Conservation (phyloP, 2,888 invertebrate genomes). For the Gortyna flavago region DNA sequence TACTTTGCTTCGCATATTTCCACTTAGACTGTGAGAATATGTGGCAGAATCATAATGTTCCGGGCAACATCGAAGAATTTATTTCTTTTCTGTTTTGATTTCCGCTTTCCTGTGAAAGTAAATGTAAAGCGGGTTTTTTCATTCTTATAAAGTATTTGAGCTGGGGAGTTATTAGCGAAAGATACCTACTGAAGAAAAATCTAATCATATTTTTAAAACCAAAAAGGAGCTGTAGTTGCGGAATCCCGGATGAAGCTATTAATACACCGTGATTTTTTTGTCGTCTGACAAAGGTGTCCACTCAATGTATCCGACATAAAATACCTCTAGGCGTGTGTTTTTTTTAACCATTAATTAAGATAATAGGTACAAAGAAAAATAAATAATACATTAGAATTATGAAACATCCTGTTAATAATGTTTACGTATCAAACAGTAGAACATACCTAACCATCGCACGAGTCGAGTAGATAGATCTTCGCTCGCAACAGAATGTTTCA, state of each 20-base stretch:
- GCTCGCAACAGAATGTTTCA: too few relatives aligned
- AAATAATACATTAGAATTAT: too few relatives aligned
- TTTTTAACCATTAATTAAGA: too few relatives aligned
- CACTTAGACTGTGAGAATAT: neutral
- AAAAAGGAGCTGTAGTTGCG: neutral
- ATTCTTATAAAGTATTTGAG: neutral
- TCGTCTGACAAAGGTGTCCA: too few relatives aligned
- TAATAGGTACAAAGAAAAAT: too few relatives aligned
- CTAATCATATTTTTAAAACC: neutral
- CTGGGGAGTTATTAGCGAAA: neutral
- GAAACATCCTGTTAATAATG: too few relatives aligned
- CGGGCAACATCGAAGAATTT: neutral
- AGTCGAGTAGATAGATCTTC: too few relatives aligned
- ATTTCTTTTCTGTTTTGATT: constrained; percentile 7
- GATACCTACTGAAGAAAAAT: neutral
- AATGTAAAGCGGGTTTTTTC: neutral
- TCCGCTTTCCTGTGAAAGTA: neutral
- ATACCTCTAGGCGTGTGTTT: too few relatives aligned
- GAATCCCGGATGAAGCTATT: constrained; percentile 8
- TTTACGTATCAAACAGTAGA: too few relatives aligned
- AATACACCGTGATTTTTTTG: too few relatives aligned
- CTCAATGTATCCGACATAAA: too few relatives aligned
- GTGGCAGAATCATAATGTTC: constrained; percentile 5
- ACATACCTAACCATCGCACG: too few relatives aligned
- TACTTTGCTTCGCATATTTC: neutral